Base-by-base conservation (phyloP, 2,113 vertebrate genomes). In the Corapipo altera region DNA sequence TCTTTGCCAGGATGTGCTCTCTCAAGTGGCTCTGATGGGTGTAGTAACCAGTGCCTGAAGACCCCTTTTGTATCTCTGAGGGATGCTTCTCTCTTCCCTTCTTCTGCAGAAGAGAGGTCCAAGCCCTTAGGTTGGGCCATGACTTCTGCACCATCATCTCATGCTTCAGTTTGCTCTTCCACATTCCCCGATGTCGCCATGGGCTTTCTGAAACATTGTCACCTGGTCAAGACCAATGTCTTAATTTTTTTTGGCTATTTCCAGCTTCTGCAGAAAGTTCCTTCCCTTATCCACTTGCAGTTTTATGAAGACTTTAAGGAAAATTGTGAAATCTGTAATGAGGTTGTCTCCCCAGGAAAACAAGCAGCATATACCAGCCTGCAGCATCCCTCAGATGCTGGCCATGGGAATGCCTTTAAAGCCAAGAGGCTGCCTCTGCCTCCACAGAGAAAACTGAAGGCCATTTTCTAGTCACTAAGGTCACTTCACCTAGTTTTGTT, bases 151-250 rank as follows among this genome's bases (percentile, higher is more conserved):
- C 24, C 27, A 20, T 54, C 12, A 32, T 76, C 66, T 82, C 17
- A 2, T 44, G 41, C n/a, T 41, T 82, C 37, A 22, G 12, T 52
- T 79, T 78, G 6, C 41, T 69, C 27, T 83, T 83, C 41, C n/a
- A 4, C 1, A 0, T 92, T 79, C 33, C 19, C 26, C 21, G 16
- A 4, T 73, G 44, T 18, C 7, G 5, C 46, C 19, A 6, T 46
- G 33, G 52, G 7, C 51, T 39, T 78, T 89, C n/a, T 78, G 65
- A 81, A 78, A 61, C 33, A 11, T 19, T 20, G 35, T 58, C 24
- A 55, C 26, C 14, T 48, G 33, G 20, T 64, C 48, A 72, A 72
- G 30, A 22, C 73, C 41, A 57, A 58, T 23, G 11, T 58, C 41
- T 64, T 18, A 0, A 0, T 41, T 57, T 82, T 52, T 85, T 77